Evolutionary conservation across 2,797 vertebrate species (phyloP).

Genomic region (Ibycter americanus): DNA sequence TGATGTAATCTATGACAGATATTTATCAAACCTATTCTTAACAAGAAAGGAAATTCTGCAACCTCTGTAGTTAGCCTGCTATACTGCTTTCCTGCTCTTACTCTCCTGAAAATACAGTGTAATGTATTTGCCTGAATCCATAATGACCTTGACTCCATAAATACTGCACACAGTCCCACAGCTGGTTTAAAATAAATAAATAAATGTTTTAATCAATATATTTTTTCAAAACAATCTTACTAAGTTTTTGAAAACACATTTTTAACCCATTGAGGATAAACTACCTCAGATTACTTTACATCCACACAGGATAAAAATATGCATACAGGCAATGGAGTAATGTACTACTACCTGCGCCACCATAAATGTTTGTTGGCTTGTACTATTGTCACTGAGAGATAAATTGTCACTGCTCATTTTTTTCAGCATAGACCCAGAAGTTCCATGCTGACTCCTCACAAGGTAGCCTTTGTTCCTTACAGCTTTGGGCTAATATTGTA

Average conservation of each 20-base stretch:
- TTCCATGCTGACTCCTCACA: not conserved
- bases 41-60: not conserved
- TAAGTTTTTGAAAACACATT: not conserved
- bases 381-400: rapidly evolving
- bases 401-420: not conserved
- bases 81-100: not conserved
- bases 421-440: not conserved
- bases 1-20: not conserved
- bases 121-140: not conserved
- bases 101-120: not conserved
- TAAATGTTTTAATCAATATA: not conserved
- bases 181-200: not conserved
- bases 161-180: not conserved
- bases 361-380: not conserved
- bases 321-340: not conserved
- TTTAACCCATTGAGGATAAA: not conserved
- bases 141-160: not conserved
- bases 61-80: not conserved
- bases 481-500: not conserved
- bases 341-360: not conserved
- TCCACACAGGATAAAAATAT: not conserved
- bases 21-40: not conserved
- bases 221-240: not conserved
- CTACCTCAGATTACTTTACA: not conserved
- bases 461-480: not conserved